Conservation (phyloP, 2,888 invertebrate genomes). For the Nezara viridula region DNA sequence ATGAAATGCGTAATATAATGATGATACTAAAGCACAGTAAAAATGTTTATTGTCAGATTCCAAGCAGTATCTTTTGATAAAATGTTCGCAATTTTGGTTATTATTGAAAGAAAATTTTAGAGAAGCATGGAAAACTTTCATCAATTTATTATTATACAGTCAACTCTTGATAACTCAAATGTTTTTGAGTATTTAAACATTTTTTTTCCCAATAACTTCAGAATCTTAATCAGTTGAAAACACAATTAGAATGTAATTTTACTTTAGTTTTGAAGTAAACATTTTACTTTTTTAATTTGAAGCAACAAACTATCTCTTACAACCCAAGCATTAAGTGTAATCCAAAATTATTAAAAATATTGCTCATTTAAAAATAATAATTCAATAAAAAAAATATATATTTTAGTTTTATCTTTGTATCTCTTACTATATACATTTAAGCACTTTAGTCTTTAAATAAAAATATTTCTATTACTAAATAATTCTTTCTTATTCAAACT, state of each 20-base stretch:
- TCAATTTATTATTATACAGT: neutral
- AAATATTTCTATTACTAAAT: neutral
- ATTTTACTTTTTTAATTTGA: neutral
- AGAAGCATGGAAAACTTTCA: neutral
- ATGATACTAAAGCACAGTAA: neutral
- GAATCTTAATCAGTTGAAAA: neutral
- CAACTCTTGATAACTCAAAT: neutral
- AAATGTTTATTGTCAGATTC: slow-evolving; percentile 12
- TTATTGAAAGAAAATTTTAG: neutral
- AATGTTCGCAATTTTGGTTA: neutral
- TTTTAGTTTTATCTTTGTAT: neutral
- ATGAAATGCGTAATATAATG: neutral
- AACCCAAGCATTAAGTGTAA: neutral
- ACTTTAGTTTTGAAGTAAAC: neutral
- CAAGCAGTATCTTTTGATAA: neutral
- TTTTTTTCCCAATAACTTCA: too few species aligned
- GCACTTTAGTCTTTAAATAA: neutral
- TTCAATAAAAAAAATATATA: too few species aligned
- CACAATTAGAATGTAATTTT: neutral
- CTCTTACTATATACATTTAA: neutral
- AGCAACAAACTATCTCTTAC: neutral
- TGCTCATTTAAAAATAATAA: too few species aligned
- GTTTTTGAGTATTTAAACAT: too few species aligned
- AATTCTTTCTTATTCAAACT: neutral
- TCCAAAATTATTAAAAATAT: neutral